Base-by-base conservation (phyloP, 2,888 invertebrate genomes). In the Mylabris sibirica region DNA sequence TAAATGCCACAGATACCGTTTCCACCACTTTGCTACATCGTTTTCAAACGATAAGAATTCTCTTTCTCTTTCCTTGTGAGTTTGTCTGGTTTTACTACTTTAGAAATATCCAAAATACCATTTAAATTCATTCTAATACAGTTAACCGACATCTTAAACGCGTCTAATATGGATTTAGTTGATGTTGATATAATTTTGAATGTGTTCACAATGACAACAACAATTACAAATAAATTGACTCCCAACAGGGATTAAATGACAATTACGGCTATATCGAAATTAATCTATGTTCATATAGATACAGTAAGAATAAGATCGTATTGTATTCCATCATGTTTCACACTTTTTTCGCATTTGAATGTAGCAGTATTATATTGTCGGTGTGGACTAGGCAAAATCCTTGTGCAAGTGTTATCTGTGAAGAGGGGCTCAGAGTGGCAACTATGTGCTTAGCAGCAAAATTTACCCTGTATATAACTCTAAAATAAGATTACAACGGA, bases 61-160 rank as follows among this genome's bases (percentile, higher is more conserved):
- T 3, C 30, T 30, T 30, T 30, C 4, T 30, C 30, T 30, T 8
- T 30, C 30, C 30, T 30, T 30, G 30, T 30, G 30, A 4, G 5
- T 30, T 8, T 30, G 30, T 30, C 8, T 8, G 4, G 3, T 4
- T 30, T 30, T 0, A 30, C 30, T 30, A 68, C 65, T 63, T 67
- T 65, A 67, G 66, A 67, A 24, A 62, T 41, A 62, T 41, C 59
- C 44, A 17, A 64, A 59, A 64, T 70, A 65, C 67, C 65, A 70
- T 70, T 70, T 70, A 70, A 70, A 70, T 62, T 70, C 67, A 65
- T 70, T 65, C 67, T 49, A 66, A 65, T 30, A 60, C 66, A 62
- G 49, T 67, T 44, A n/a, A n/a, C 44, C 5, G n/a, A 17, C 44
- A 44, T 44, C 44, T 66, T 64, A 66, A 69, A 65, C 65, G 65